These are phyloP conservation scores for Ectemnius continuus DNA, from an alignment of 2,888 invertebrate genomes.

Conservation along the genomic window DNA sequence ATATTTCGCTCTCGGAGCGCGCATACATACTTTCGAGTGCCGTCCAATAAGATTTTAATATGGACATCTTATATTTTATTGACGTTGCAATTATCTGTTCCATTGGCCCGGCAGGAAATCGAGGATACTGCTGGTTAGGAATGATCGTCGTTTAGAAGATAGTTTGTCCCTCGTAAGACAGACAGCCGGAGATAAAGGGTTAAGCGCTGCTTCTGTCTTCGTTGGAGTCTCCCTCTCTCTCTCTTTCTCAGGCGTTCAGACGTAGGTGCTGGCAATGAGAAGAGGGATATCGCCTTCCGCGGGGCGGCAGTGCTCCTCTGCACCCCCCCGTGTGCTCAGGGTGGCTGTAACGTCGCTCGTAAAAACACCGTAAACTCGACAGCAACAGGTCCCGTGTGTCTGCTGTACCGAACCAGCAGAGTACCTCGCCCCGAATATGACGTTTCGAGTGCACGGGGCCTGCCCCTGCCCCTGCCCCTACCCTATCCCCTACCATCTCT, in stretches of 20 bases:
- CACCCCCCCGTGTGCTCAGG: constrained; percentile 67
- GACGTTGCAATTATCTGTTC: constrained; percentile 28
- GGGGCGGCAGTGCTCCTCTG: constrained; percentile 60
- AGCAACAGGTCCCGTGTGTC: constrained; percentile 78
- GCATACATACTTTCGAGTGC: too few relatives aligned
- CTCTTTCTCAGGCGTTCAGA: constrained; percentile 29
- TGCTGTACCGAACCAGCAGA: constrained; percentile 56
- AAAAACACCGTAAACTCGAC: constrained; percentile 78
- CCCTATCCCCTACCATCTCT: constrained; percentile 41
- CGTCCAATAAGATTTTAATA: too few relatives aligned
- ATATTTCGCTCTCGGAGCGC: constrained; percentile 14
- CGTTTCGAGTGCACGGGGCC: constrained; percentile 61
- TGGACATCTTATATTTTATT: constrained; percentile 13
- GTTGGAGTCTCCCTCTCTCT: constrained; percentile 23
- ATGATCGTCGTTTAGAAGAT: background rate
- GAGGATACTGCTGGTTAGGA: too few relatives aligned
- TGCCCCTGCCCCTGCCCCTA: too few relatives aligned
- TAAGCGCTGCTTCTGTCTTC: too few relatives aligned
- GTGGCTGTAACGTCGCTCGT: constrained; percentile 77
- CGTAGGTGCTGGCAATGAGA: constrained; percentile 60
- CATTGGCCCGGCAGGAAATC: constrained; percentile 19
- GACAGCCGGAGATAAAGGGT: background rate
- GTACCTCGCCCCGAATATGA: constrained; percentile 68
- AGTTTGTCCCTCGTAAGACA: constrained; percentile 24
- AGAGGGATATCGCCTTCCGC: constrained; percentile 62